These are phyloP conservation scores for Misgurnus mizolepis DNA, from an alignment of 2,113 vertebrate species.

Conservation along the genomic window DNA sequence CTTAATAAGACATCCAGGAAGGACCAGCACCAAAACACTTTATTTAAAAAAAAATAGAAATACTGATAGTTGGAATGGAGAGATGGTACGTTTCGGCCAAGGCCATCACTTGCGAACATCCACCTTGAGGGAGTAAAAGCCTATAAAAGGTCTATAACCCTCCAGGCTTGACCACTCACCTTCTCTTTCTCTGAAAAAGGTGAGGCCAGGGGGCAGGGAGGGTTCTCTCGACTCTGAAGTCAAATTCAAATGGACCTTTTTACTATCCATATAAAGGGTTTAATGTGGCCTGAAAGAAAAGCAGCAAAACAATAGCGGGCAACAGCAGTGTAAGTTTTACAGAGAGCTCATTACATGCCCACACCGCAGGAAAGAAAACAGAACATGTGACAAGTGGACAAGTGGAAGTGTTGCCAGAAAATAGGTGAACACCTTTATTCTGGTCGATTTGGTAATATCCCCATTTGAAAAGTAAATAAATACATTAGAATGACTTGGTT, in stretches of 20 bases:
- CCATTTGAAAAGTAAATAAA: too few relatives aligned
- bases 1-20: constrained; percentile 42
- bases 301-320: constrained; percentile 57
- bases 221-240: constrained; percentile 61
- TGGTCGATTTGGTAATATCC: too few relatives aligned
- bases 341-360: constrained; percentile 66
- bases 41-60: not conserved
- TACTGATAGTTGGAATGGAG: constrained; percentile 48
- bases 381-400: not conserved
- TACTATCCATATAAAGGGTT: constrained; percentile 66
- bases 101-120: constrained; percentile 18
- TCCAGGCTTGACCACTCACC: constrained; percentile 37
- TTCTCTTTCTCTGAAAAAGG: constrained; percentile 40
- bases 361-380: constrained; percentile 1
- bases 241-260: constrained; percentile 68
- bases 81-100: constrained; percentile 46
- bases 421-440: too few relatives aligned
- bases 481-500: too few relatives aligned
- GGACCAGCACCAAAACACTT: constrained; percentile 43
- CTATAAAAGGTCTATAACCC: constrained; percentile 58
- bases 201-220: constrained; percentile 42
- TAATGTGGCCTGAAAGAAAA: constrained; percentile 59
- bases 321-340: constrained; percentile 71
- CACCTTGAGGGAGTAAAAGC: constrained; percentile 58
- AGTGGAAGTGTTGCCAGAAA: too few relatives aligned